phyloP scores from a whole-genome alignment of 2,113 vertebrate genomes.

The Mormyrus iriodes region DNA sequence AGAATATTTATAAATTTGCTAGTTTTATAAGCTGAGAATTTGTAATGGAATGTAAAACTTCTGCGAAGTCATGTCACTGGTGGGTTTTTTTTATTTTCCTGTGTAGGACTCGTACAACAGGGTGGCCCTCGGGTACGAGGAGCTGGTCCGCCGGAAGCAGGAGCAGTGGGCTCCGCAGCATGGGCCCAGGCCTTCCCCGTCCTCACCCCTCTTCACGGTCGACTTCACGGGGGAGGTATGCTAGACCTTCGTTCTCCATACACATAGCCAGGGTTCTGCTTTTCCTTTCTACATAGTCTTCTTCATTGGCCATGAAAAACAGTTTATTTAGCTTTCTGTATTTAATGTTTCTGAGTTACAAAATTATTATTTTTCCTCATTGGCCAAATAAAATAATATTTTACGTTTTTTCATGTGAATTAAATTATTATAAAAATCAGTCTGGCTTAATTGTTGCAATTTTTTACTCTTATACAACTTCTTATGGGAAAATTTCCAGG shows the following conservation, averaged over 20 bases:
- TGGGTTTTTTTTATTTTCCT: conserved; percentile 16
- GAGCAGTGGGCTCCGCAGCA: conserved; percentile 85
- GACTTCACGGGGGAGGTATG: conserved; percentile 82
- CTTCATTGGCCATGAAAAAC: background rate
- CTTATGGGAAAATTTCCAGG: background rate
- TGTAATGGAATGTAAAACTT: background rate
- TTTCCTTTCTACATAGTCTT: background rate
- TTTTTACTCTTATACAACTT: background rate
- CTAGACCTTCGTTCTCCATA: background rate
- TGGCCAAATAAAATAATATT: background rate
- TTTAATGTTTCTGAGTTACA: background rate
- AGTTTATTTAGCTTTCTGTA: background rate
- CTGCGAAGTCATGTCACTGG: background rate
- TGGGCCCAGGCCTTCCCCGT: conserved; percentile 72
- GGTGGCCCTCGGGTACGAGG: conserved; percentile 79
- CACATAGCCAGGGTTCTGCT: background rate
- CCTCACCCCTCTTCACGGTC: conserved; percentile 84
- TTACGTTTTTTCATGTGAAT: background rate
- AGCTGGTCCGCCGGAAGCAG: conserved; percentile 79
- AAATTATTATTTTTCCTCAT: background rate
- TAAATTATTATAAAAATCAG: background rate
- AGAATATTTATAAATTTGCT: background rate
- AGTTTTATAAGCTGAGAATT: background rate
- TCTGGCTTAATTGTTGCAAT: background rate
- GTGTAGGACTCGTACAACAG: conserved; percentile 77